Evolutionary conservation across 2,113 vertebrate species (phyloP).

Genomic region (Stomatorhinus ivindoensis): DNA sequence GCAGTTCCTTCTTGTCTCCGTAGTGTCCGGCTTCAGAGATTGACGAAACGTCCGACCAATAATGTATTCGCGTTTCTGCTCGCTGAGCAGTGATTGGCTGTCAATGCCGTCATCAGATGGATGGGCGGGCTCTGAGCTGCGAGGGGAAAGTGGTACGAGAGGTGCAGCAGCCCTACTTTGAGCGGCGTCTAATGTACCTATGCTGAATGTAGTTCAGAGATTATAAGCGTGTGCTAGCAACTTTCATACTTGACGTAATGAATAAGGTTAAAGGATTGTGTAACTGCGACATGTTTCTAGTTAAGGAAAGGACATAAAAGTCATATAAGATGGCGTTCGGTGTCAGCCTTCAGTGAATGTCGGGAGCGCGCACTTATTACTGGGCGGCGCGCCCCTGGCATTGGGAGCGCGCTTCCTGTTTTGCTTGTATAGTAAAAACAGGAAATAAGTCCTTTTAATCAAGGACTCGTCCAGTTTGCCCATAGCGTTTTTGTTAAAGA

Average conservation of each 20-base stretch:
- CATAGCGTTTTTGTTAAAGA: background rate
- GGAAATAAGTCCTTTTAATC: background rate
- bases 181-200: slow-evolving; percentile 44
- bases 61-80: slow-evolving; percentile 19
- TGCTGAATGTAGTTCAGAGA: background rate
- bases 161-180: slow-evolving; percentile 51
- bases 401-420: slow-evolving; percentile 42
- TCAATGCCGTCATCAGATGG: slow-evolving; percentile 80
- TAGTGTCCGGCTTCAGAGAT: background rate
- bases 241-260: background rate
- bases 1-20: background rate
- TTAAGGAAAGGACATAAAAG: slow-evolving; percentile 10
- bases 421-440: slow-evolving; percentile 8
- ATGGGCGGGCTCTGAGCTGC: slow-evolving; percentile 71
- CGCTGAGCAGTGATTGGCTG: slow-evolving; percentile 53
- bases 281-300: background rate
- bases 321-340: slow-evolving; percentile 58
- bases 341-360: background rate
- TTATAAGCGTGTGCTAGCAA: background rate
- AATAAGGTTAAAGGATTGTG: background rate
- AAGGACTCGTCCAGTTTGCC: background rate
- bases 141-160: slow-evolving; percentile 74
- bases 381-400: slow-evolving; percentile 44
- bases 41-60: slow-evolving; percentile 29
- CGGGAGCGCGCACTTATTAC: slow-evolving; percentile 35